Conservation (phyloP, 2,888 invertebrate species). For the Holacanthella duospinosa region DNA sequence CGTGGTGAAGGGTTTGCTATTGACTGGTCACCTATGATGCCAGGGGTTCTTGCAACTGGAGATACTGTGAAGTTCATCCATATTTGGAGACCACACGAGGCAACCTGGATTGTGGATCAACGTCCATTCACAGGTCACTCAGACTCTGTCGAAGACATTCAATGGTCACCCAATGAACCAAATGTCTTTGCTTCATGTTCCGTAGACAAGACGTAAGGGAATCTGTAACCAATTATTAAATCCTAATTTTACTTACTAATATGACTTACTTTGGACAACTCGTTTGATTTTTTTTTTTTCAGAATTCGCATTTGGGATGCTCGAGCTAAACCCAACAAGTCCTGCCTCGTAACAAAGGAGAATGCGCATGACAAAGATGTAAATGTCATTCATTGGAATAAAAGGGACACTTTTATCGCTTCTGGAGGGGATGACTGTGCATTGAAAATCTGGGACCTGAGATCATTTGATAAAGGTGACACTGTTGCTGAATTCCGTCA, state of each 20-base stretch:
- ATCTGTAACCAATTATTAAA: no score
- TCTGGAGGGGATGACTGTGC: slow-evolving; percentile 95
- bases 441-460: slow-evolving; percentile 88
- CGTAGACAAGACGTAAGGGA: slow-evolving; percentile 56
- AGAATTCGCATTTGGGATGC: slow-evolving; percentile 93
- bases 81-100: slow-evolving; percentile 74
- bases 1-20: slow-evolving; percentile 87
- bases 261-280: background rate
- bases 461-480: slow-evolving; percentile 52
- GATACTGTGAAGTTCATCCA: slow-evolving; percentile 80
- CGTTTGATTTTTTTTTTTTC: slow-evolving; percentile 20
- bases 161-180: slow-evolving; percentile 94
- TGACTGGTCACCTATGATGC: slow-evolving; percentile 75
- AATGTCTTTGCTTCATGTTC: slow-evolving; percentile 81
- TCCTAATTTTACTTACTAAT: background rate
- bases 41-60: slow-evolving; percentile 78
- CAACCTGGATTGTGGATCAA: slow-evolving; percentile 79
- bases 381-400: slow-evolving; percentile 97
- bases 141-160: slow-evolving; percentile 90
- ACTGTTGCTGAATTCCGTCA: slow-evolving; percentile 92
- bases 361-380: slow-evolving; percentile 84
- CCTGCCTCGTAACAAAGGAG: slow-evolving; percentile 77
- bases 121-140: slow-evolving; percentile 77
- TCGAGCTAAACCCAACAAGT: slow-evolving; percentile 70
- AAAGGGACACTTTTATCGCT: slow-evolving; percentile 74